Evolutionary conservation across 2,888 invertebrate species (phyloP).

Genomic region (Meandrusa payeni): DNA sequence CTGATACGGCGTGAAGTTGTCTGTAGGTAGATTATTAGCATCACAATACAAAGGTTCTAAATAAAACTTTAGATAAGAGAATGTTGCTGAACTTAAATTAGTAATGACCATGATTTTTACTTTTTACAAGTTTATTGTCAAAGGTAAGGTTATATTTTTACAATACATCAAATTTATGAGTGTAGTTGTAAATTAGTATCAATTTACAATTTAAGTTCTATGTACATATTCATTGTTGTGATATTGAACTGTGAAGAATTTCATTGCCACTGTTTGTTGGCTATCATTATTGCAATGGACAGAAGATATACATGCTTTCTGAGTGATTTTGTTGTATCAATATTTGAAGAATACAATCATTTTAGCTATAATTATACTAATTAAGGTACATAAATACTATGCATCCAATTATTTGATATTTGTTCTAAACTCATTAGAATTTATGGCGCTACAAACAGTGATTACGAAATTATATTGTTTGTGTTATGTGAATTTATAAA

Average conservation of each 20-base stretch:
- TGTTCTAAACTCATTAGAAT: too few species aligned
- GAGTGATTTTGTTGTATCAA: too few species aligned
- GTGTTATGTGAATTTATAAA: too few species aligned
- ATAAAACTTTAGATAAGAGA: slow-evolving; percentile 20
- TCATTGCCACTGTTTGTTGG: slow-evolving; percentile 35
- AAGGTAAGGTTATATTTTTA: too few species aligned
- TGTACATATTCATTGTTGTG: slow-evolving; percentile 49
- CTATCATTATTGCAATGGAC: not conserved
- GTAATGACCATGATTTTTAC: not conserved
- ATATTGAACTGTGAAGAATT: slow-evolving; percentile 54
- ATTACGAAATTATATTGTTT: too few species aligned
- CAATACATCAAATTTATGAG: too few species aligned
- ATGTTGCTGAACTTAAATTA: slow-evolving; percentile 16
- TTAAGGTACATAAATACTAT: too few species aligned
- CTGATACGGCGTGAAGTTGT: slow-evolving; percentile 21
- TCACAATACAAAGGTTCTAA: slow-evolving; percentile 24
- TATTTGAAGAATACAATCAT: too few species aligned
- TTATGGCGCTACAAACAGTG: too few species aligned
- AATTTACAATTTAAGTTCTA: slow-evolving; percentile 15
- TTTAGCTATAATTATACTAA: too few species aligned
- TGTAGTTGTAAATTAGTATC: slow-evolving; percentile 5
- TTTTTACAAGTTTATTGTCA: not conserved
- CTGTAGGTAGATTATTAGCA: slow-evolving; percentile 21
- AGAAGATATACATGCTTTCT: too few species aligned
- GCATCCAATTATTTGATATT: too few species aligned